Percentiles rank a stretch among this genome's conserved stretches.
Conservation (phyloP, 1,140 invertebrate genomes). For the Leptinotarsa defecta region DNA sequence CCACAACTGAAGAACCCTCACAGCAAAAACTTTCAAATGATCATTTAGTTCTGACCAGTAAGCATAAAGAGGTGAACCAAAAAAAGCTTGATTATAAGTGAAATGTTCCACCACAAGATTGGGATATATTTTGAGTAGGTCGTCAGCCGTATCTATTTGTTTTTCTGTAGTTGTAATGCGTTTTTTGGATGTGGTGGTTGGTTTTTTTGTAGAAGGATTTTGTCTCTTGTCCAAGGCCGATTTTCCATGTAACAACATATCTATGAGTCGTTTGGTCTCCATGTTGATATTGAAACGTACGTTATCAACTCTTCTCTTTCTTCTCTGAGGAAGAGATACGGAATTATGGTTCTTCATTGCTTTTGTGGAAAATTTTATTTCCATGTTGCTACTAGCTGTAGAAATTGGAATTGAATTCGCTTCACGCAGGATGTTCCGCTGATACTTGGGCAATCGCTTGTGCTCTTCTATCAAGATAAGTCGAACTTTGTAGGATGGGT, state of each 20-base stretch:
- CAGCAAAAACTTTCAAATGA: constrained; percentile 41
- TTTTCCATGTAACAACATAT: constrained; percentile 33
- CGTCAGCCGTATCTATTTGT: constrained; percentile 34
- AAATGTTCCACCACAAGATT: constrained; percentile 37
- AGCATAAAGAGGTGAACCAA: constrained; percentile 38
- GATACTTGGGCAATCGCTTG: neutral
- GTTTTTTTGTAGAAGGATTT: neutral
- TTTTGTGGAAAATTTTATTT: neutral
- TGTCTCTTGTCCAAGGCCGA: neutral
- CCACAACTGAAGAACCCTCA: constrained; percentile 48
- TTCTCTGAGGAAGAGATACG: neutral
- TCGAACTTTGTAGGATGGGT: constrained; percentile 10
- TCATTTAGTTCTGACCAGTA: constrained; percentile 41
- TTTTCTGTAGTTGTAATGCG: constrained; percentile 18
- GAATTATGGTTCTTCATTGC: neutral
- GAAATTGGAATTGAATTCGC: neutral
- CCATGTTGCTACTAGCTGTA: neutral
- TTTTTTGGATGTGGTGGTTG: constrained; percentile 2
- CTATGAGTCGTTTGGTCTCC: constrained; percentile 36
- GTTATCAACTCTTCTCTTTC: constrained; percentile 25
- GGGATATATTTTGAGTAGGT: constrained; percentile 35
- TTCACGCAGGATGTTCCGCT: constrained; percentile 1
- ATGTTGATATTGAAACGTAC: constrained; percentile 29
- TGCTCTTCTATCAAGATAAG: neutral
- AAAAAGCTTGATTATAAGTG: constrained; percentile 42